A percentile compares a stretch with the other conserved stretches of the same genome.
phyloP scores from a whole-genome alignment of 92 coral and sea anemone species.

The Epizoanthus rinbou region DNA sequence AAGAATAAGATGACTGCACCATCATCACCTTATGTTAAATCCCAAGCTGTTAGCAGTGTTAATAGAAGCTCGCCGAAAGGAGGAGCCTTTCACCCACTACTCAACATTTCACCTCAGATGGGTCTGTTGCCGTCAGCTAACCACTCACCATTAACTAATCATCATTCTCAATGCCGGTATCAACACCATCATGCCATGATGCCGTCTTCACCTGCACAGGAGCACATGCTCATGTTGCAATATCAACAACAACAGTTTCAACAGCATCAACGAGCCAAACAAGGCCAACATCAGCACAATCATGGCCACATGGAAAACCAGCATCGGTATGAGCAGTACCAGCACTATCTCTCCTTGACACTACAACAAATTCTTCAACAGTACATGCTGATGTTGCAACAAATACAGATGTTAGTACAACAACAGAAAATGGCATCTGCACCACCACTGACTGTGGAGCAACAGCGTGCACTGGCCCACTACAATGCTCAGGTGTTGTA shows the following conservation, averaged over 20 bases:
- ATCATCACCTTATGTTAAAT: neutral
- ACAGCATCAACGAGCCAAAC: conserved; percentile 22
- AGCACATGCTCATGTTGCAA: conserved; percentile 22
- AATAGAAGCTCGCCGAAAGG: conserved; percentile 7
- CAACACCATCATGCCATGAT: conserved; percentile 21
- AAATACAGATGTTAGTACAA: conserved; percentile 28
- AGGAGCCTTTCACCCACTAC: conserved; percentile 29
- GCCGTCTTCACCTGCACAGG: conserved; percentile 19
- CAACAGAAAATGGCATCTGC: conserved; percentile 14
- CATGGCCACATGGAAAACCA: conserved; percentile 27
- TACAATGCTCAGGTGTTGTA: conserved; percentile 23
- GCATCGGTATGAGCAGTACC: conserved; percentile 40
- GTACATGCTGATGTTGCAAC: conserved; percentile 16
- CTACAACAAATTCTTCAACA: conserved; percentile 23
- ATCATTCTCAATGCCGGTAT: conserved; percentile 23
- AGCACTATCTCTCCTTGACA: neutral
- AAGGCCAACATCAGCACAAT: neutral
- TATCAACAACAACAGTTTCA: conserved; percentile 29
- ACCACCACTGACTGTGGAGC: neutral
- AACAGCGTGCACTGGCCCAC: conserved; percentile 25
- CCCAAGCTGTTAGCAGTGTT: conserved; percentile 11
- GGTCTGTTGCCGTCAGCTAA: conserved; percentile 9
- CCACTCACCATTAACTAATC: conserved; percentile 12
- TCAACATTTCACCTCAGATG: conserved; percentile 16
- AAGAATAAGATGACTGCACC: conserved; percentile 6